A percentile compares a stretch with the other conserved stretches of the same genome.
Conservation (phyloP, 2,113 vertebrate genomes). For the Lontra canadensis region DNA sequence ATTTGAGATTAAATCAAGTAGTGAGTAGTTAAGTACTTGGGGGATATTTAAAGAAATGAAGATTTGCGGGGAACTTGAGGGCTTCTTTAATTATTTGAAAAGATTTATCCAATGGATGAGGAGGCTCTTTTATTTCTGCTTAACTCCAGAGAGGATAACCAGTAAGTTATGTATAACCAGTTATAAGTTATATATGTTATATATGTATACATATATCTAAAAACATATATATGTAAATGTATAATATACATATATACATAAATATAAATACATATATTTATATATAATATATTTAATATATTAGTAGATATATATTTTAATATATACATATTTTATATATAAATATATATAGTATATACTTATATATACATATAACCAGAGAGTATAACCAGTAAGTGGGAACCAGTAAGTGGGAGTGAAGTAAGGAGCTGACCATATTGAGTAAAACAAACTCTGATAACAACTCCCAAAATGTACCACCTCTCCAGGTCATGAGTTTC, state of each 20-base stretch:
- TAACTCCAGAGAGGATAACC: not conserved
- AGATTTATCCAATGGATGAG: not conserved
- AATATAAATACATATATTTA: not conserved
- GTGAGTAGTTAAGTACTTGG: slow-evolving; percentile 22
- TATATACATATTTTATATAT: not conserved
- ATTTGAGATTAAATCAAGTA: slow-evolving; percentile 18
- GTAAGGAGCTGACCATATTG: not conserved
- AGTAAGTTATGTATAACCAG: not conserved
- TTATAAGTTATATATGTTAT: not conserved
- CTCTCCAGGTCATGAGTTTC: not conserved
- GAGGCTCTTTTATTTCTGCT: not conserved
- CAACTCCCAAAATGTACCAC: not conserved
- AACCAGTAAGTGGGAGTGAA: not conserved
- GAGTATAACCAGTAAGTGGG: not conserved
- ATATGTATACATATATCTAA: not conserved
- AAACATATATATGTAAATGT: not conserved
- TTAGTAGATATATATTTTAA: not conserved
- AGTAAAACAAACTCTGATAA: not conserved
- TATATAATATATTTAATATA: not conserved
- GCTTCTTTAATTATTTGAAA: not conserved
- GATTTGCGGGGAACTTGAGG: not conserved
- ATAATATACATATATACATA: not conserved
- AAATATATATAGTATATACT: not conserved
- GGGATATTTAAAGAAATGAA: slow-evolving; percentile 57
- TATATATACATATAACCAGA: not conserved